Base-by-base conservation (phyloP, 2,797 vertebrate genomes). In the Gephyroberyx darwinii region DNA sequence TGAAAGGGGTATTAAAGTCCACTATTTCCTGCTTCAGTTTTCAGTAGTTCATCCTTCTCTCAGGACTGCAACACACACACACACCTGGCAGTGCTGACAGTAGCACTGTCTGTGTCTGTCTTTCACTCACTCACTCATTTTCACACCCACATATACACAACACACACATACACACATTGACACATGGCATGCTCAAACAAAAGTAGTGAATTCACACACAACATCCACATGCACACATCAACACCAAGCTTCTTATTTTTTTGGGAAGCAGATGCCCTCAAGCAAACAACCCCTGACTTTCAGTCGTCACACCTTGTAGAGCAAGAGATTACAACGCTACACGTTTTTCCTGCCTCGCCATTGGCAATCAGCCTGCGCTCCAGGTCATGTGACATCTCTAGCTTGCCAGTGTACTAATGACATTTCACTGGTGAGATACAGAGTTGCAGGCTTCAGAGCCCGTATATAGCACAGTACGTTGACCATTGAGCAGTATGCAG, bases 351-450 rank as follows among this genome's bases (percentile, higher is more conserved):
- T 58, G 39, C 55, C 68, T 76, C 45, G 57, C 77, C 65, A 33
- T 54, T 35, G 81, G 82, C 71, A 37, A 48, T 62, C 71, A 74
- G 52, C 62, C 71, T 72, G 66, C 58, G 39, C 73, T 66, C 51
- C 5, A 2, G 52, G 63, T 83, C 19, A 65, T 68, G 70, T 74
- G 80, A 84, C 61, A 61, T 74, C 16, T 43, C 64, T 14, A 14
- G 67, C 50, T 31, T 64, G 62, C 60, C 51, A 48, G 20, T 39
- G 75, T 69, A 73, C 75, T 89, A 79, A 89, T 87, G 84, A 78
- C 61, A 82, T 81, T 84, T 82, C 78, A 64, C 74, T 61, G 60
- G 60, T 59, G 71, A 84, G 69, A 77, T 78, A 52, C 41, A 43
- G 54, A 66, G 75, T 52, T 4, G 8, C 33, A 51, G 41, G 14